These are phyloP conservation scores for Synaphobranchus kaupii DNA, from an alignment of 2,797 vertebrate species.

Conservation along the genomic window DNA sequence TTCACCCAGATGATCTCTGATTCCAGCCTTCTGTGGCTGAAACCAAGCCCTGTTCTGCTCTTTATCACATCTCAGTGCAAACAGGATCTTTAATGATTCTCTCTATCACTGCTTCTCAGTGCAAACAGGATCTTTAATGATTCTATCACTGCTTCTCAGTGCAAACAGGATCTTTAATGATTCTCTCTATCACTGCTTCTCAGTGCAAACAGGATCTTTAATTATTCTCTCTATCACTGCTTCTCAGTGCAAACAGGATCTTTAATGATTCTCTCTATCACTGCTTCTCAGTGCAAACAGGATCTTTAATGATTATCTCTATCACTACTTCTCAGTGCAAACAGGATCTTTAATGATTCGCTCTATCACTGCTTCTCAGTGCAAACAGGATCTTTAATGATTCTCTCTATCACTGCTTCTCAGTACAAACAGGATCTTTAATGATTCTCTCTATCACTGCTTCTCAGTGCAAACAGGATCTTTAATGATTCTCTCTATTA, in stretches of 20 bases:
- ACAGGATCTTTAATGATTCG: background rate
- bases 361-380: background rate
- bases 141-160: background rate
- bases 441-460: background rate
- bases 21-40: background rate
- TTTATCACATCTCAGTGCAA: background rate
- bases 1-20: constrained; percentile 2
- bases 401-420: background rate
- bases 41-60: background rate
- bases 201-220: background rate
- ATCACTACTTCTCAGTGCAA: background rate
- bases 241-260: background rate
- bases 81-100: background rate
- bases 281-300: background rate
- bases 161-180: background rate
- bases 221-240: background rate
- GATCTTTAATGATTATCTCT: background rate
- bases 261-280: background rate
- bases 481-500: background rate
- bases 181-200: too few species aligned
- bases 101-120: background rate
- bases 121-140: background rate
- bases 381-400: background rate
- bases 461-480: background rate
- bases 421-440: background rate